Percentiles rank a stretch among this genome's conserved stretches.
These are phyloP conservation scores for Diarsia mendica DNA, from an alignment of 2,888 invertebrate species.

Conservation along the genomic window DNA sequence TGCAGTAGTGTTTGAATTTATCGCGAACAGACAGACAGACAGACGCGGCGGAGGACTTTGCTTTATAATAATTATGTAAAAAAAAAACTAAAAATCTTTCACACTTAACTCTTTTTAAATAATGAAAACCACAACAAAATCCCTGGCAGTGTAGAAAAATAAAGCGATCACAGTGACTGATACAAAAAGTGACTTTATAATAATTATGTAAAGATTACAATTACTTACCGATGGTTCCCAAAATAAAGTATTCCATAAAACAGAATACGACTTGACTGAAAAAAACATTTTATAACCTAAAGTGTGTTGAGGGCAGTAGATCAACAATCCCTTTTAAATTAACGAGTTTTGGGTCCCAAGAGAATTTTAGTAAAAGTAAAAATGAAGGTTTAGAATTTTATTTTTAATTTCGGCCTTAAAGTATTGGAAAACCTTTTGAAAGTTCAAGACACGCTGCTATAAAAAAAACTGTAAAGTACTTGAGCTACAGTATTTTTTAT, in stretches of 20 bases:
- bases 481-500: not conserved
- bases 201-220: not conserved
- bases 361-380: conserved; percentile 1
- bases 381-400: conserved; percentile 7
- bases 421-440: conserved; percentile 30
- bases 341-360: not conserved
- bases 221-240: not conserved
- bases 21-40: no score
- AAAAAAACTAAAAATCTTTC: not conserved
- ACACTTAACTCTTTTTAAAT: no score
- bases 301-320: conserved; percentile 6
- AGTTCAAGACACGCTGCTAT: conserved; percentile 19
- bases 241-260: not conserved
- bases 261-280: not conserved
- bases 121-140: not conserved
- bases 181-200: not conserved
- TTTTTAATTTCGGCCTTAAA: conserved; percentile 20
- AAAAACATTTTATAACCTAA: not conserved
- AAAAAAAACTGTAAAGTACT: not conserved
- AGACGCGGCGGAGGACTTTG: no score
- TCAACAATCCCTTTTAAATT: conserved; percentile 27
- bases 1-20: no score
- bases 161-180: not conserved
- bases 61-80: no score
- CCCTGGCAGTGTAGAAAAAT: not conserved